Base-by-base conservation (phyloP, 1,140 invertebrate species). In the Musca domestica region DNA sequence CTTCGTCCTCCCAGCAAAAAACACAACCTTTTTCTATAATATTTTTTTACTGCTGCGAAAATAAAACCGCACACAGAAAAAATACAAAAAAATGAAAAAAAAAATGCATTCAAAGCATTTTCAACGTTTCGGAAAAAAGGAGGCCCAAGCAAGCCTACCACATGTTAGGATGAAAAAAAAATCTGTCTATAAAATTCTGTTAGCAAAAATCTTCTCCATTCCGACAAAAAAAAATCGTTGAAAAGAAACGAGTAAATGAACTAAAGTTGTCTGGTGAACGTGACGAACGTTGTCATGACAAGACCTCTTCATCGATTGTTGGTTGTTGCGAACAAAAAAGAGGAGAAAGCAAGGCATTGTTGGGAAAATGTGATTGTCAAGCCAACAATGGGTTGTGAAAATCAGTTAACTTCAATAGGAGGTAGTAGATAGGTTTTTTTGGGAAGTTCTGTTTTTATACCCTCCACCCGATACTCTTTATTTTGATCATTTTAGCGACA, bases 81-180 rank as follows among this genome's bases (percentile, higher is more conserved):
- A 51, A 51, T 20, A 51, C 17, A 10, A 9, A 51, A 19, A 22
- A 51, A 17, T 51, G 20, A 2, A 51, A 19, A 15, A 54, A 61
- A 61, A 61, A 34, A 27, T 61, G 56, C 56, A 61, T 61, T 61
- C 30, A 61, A 27, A 61, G 56, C 56, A 41, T 17, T 61, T 61
- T 34, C 41, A 19, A 34, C 56, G 27, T 61, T 61, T 61, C 17
- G 54, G 34, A 15, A 61, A 17, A 34, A 27, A 19, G 10, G 17
- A 2, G 7, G 12, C 15, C 27, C 56, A 19, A 61, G n/a, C 5
- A 20, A 41, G 17, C n/a, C 7, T 19, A 34, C 25, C 56, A 9
- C 27, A 34, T 61, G 27, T 17, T 12, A 41, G 34, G 3, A 30
- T 3, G 27, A 30, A 30, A 12, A 41, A 41, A 41, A 41, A 41